Evolutionary conservation across 2,888 invertebrate genomes (phyloP).

Genomic region (Microctonus hyperodae): DNA sequence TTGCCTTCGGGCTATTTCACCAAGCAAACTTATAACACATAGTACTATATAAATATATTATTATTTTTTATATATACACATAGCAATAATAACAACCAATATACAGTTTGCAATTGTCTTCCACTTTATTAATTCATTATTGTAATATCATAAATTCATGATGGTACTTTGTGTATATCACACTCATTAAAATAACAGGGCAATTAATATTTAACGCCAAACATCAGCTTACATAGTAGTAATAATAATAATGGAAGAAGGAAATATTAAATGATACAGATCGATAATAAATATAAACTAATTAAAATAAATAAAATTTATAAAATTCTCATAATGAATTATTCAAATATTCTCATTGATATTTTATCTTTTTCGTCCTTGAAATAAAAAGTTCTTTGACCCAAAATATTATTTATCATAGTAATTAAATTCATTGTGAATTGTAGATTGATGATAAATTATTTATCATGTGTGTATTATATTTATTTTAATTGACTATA

Average conservation of each 20-base stretch:
- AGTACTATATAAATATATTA: not conserved
- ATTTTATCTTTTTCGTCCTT: not conserved
- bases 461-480: not conserved
- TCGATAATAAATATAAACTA: not conserved
- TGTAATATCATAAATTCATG: conserved; percentile 20
- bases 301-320: not conserved
- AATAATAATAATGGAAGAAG: not conserved
- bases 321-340: not conserved
- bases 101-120: conserved; percentile 5
- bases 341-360: not conserved
- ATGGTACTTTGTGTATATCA: conserved; percentile 3
- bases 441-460: not conserved
- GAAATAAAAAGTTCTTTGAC: not conserved
- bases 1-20: conserved; percentile 38
- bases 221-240: not conserved
- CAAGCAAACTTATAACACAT: conserved; percentile 23
- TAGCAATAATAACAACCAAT: not conserved
- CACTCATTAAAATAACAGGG: conserved; percentile 17
- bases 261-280: not conserved
- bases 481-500: not conserved
- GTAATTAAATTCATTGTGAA: not conserved
- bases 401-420: not conserved
- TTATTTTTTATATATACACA: conserved; percentile 5
- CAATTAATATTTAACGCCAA: conserved; percentile 18
- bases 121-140: conserved; percentile 25